Base-by-base conservation (phyloP, 2,888 invertebrate species). In the Eumerus sabulonum region DNA sequence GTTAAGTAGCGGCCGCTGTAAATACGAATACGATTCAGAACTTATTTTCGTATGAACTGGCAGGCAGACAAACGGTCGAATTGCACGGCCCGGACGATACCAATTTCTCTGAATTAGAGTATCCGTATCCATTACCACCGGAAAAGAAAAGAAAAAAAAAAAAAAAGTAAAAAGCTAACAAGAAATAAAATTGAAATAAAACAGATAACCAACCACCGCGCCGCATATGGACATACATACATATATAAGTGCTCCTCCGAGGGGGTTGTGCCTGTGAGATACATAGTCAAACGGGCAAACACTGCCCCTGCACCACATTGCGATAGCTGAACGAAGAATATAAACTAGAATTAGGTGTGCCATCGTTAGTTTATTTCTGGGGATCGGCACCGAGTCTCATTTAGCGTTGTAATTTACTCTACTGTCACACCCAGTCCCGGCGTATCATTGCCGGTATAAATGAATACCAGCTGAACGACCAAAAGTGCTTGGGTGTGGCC, bases 301-400 rank as follows among this genome's bases (percentile, higher is more conserved):
- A 27, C 27, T 4, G 27, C 27, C 27, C 27, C 7, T 27, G 27
- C 27, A 7, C 27, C 27, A 7, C 27, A 7, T 7, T 27, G 7
- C 27, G 27, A 27, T 47, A 53, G 53, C 63, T 64, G 19, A 35
- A 36, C 56, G 57, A 18, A 54, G 38, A 59, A 50, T 50, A 73
- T 68, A 73, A 79, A 70, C 63, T 60, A 74, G 53, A 79, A 73
- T 73, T 79, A 79, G 79, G 79, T 73, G 79, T 48, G 79, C 59
- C 74, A 48, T 64, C 68, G 68, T 64, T 64, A 68, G 62, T 73
- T 73, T 68, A 79, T 73, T 79, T 73, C 73, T 44, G 1, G 59
- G 79, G 79, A 79, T 79, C 64, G 79, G 73, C 73, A 59, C 16
- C 64, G 53, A 56, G 51, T 54, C 74, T 73, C 60, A 74, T 59